phyloP scores from a whole-genome alignment of 2,113 vertebrate genomes.

The Hippocampus mohnikei region DNA sequence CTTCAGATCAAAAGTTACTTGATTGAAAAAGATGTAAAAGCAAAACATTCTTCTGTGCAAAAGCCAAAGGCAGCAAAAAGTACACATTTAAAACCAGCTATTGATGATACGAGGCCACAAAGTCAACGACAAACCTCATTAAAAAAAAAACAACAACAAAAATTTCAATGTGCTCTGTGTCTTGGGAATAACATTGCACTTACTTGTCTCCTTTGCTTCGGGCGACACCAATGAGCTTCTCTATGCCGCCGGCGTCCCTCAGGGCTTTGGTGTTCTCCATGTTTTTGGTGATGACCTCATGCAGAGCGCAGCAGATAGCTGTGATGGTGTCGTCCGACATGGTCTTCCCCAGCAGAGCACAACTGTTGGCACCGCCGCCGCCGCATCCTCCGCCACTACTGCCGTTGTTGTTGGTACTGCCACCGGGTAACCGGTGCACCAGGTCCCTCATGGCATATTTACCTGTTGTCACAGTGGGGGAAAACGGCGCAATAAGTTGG shows the following conservation, averaged over 20 bases:
- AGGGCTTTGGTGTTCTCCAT: constrained; percentile 99
- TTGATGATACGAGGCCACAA: too few relatives aligned
- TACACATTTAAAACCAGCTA: too few relatives aligned
- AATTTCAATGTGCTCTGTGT: background rate
- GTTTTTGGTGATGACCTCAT: constrained; percentile 97
- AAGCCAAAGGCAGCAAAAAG: too few relatives aligned
- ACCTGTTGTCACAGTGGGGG: constrained; percentile 58
- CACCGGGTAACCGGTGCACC: constrained; percentile 88
- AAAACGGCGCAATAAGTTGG: background rate
- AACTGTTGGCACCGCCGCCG: constrained; percentile 64
- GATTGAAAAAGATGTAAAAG: too few relatives aligned
- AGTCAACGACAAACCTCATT: too few relatives aligned
- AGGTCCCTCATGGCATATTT: constrained; percentile 97
- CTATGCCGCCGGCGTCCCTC: constrained; percentile 92
- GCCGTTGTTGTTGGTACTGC: constrained; percentile 80
- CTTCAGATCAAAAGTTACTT: too few relatives aligned
- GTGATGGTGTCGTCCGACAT: constrained; percentile 96
- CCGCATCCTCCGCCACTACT: constrained; percentile 28
- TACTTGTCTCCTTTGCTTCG: constrained; percentile 99
- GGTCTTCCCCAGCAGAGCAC: constrained; percentile 77
- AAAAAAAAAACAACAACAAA: background rate
- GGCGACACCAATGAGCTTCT: constrained; percentile 92
- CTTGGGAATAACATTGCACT: constrained; percentile 52
- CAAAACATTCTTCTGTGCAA: background rate
- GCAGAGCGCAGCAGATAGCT: constrained; percentile 92